Evolutionary conservation across 92 coral and sea anemone species (phyloP), one percentile per base, ranked within the genome.

Genomic region (Porites cylindrica): DNA sequence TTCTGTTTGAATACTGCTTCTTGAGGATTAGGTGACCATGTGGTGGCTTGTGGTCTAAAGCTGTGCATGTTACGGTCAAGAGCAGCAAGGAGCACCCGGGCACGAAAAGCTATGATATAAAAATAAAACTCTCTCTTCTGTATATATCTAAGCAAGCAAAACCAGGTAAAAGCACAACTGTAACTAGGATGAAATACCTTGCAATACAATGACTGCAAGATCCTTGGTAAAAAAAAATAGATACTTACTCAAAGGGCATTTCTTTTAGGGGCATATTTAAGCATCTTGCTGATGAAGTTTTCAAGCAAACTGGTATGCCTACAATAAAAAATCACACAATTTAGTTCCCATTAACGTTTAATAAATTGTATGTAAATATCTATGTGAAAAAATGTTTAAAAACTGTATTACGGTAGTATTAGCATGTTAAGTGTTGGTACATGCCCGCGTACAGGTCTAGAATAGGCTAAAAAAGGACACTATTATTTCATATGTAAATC

Each of bases 201-300:
- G 60, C 60, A 54, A 54, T 9, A 9, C 60, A 54, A 54, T 9
- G 60, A 9, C 60, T 9, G 60, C 60, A 54, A 54, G 47, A 38
- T 38, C 6, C 0, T 38, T 4, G 47, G 0, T 54, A 54, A 54
- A 9, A 54, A 9, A 12, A 9, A 1, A 9, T 54, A 54, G 60
- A 54, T 76, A 76, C 81, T 70, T 38, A 72, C 88, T 73, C 70
- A 47, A 70, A 83, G 16, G 16, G 56, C 7, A 71, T 68, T 63
- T 72, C 81, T 52, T 54, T 83, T 83, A 26, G 88, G 88, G 66
- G 51, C 64, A 83, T 83, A 83, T 18, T 83, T 83, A 3, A 83
- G 70, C 82, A 83, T 32, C 88, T 72, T 83, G 53, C 78, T 68
- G 24, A 73, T 83, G 17, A 83, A 83, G 53, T 83, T 83, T 58